Evolutionary conservation across 2,888 invertebrate species (phyloP), one percentile per base, ranked within the genome.

Genomic region (Scaptomyza cyrtandrae): DNA sequence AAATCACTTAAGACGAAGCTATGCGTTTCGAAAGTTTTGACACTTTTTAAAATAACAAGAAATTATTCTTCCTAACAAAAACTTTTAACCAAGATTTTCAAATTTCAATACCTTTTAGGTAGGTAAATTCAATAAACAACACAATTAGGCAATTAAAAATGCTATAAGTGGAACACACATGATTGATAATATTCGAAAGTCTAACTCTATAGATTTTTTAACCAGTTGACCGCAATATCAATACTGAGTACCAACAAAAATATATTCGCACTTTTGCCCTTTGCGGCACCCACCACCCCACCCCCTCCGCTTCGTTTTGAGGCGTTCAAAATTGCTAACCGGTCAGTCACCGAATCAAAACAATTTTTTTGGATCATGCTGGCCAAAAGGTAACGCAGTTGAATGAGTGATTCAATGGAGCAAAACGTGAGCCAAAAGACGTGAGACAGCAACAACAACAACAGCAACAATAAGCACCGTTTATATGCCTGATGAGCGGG

Each of bases 401-500:
- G 72, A 77, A 62, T 80, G 82, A 85, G 58, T 75, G 66, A 78
- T 81, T 81, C 74, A 81, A 86, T 84, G 87, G 87, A 78, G 63
- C 82, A 87, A 83, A 83, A 78, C 85, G 85, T 85, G 85, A 89
- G 88, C 63, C 56, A 74, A 68, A 41, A 86, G 79, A 89, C 86
- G 88, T 89, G 87, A 87, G 71, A 66, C 80, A 79, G 63, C 78
- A 80, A 69, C 77, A 44, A 31, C 49, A 55, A 50, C 35, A 52
- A 44, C 39, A 62, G 39, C 43, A 55, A 59, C 60, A 78, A 78
- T 64, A 67, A 71, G 71, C 71, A 56, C 55, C 84, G 71, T 86
- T 86, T 86, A 88, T 88, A 89, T 83, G 85, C 75, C 86, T 89
- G 85, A 86, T 89, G 89, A 85, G 85, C 89, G 69, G 83, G 75